Evolutionary conservation across 92 coral and sea anemone genomes (phyloP).

Genomic region (Hydrozoanthus gracilis): DNA sequence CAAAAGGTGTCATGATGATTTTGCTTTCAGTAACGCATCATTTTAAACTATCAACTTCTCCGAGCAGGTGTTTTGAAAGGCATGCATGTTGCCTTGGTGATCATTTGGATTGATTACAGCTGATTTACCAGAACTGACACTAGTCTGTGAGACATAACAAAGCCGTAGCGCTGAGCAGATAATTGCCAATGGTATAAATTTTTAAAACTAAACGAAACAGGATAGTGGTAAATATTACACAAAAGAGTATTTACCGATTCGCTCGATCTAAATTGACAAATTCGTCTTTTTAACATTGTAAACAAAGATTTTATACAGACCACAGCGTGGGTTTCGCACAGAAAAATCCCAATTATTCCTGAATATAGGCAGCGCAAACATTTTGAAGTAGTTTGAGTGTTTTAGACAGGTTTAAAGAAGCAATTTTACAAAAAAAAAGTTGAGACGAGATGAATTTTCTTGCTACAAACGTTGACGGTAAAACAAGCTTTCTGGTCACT

Average conservation of each 20-base stretch:
- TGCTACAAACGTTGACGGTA: no score
- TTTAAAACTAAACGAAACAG: background rate
- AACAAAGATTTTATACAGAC: background rate
- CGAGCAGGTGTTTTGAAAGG: slow-evolving; percentile 10
- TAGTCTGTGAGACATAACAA: background rate
- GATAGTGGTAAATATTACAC: background rate
- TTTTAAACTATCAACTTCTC: background rate
- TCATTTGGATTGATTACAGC: background rate
- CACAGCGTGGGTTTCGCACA: no score
- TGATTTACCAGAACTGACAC: background rate
- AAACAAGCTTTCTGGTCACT: no score
- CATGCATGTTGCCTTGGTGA: background rate
- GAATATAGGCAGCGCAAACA: no score
- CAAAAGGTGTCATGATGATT: slow-evolving; percentile 11
- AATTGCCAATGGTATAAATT: background rate
- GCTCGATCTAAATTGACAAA: background rate
- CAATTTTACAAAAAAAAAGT: no score
- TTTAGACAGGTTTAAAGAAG: no score
- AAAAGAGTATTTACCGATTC: background rate
- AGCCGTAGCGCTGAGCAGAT: background rate
- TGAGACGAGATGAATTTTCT: no score
- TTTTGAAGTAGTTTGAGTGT: no score
- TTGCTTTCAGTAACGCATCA: background rate
- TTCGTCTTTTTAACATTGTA: background rate
- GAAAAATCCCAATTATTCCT: no score